Base-by-base conservation (phyloP, 1,140 invertebrate genomes). In the Drosophila subobscura region DNA sequence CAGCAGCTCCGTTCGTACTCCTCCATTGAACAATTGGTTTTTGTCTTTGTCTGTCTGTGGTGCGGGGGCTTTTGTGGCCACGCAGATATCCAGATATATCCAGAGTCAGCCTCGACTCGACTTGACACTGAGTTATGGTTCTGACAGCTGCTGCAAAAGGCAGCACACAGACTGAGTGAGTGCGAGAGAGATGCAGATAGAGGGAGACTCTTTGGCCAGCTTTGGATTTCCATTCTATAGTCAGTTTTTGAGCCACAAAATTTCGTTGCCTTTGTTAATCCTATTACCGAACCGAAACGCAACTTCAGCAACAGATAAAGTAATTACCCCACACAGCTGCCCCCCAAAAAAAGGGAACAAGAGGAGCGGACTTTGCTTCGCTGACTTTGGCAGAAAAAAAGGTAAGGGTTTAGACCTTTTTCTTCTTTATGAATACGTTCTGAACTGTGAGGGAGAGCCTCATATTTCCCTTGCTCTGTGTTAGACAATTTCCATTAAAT, bases 231-330 rank as follows among this genome's bases (percentile, higher is more conserved):
- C 10, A 37, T 37, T 37, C 33, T 37, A 37, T 37, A 37, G 20
- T 44, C 20, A 50, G 46, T 53, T 44, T 37, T 27, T 41, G 44
- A 41, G 46, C 51, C 46, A 49, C 14, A 37, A 63, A 37, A 52
- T 56, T 80, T 49, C 8, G 40, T 55, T 54, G 60, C 63, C 54
- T 66, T 72, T 83, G 83, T 67, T 88, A 88, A 88, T 88, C 83
- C 83, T 88, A 88, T 88, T 88, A 88, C 63, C 60, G 70, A 65
- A 63, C 59, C 73, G 79, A 77, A 83, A 56, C 81, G 78, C 83
- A 88, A 83, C 83, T 88, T 88, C 78, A 88, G 83, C 83, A 88
- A 88, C 83, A 88, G 83, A 88, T 88, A 88, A 88, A 88, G 83
- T 88, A 88, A 88, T 88, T 88, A 88, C 83, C 67, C 84, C 70